Percentiles rank a stretch among this genome's conserved stretches.
phyloP scores from a whole-genome alignment of 2,113 vertebrate species.

The Melanotaenia duboulayi region DNA sequence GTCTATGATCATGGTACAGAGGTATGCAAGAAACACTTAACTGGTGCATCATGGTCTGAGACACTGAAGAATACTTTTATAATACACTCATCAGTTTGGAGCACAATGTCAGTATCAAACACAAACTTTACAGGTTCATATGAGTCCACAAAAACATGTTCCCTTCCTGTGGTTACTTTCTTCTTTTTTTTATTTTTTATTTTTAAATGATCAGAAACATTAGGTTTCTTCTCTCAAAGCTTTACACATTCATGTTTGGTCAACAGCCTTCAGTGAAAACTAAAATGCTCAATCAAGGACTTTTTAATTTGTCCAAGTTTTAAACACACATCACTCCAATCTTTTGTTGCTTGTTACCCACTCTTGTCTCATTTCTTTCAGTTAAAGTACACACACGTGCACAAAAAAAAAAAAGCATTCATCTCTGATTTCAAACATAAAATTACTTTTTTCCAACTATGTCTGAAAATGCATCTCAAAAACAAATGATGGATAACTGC shows the following conservation, averaged over 20 bases:
- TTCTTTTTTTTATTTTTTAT: too few relatives aligned
- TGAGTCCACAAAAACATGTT: conserved; percentile 19
- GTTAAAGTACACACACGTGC: conserved; percentile 20
- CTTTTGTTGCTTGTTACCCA: conserved; percentile 7
- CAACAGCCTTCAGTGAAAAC: conserved; percentile 59
- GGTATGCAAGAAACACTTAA: conserved; percentile 64
- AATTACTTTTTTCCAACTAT: conserved; percentile 30
- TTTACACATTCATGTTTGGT: conserved; percentile 72
- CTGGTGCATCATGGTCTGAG: conserved; percentile 60
- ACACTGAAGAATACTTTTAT: conserved; percentile 55
- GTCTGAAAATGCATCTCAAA: conserved; percentile 32
- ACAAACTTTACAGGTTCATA: conserved; percentile 70
- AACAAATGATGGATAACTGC: conserved; percentile 23
- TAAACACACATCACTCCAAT: not conserved
- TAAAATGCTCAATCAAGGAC: conserved; percentile 15
- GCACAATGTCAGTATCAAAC: conserved; percentile 61
- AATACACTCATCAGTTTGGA: conserved; percentile 44
- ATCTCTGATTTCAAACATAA: conserved; percentile 39
- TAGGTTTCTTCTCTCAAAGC: conserved; percentile 50
- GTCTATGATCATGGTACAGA: conserved; percentile 59
- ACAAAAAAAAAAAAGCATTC: conserved; percentile 26
- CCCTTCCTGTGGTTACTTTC: conserved; percentile 28
- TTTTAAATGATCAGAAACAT: conserved; percentile 24
- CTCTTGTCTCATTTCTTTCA: not conserved
- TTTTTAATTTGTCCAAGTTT: not conserved